Conservation (phyloP, 2,888 invertebrate genomes). For the Crematogaster levior region DNA sequence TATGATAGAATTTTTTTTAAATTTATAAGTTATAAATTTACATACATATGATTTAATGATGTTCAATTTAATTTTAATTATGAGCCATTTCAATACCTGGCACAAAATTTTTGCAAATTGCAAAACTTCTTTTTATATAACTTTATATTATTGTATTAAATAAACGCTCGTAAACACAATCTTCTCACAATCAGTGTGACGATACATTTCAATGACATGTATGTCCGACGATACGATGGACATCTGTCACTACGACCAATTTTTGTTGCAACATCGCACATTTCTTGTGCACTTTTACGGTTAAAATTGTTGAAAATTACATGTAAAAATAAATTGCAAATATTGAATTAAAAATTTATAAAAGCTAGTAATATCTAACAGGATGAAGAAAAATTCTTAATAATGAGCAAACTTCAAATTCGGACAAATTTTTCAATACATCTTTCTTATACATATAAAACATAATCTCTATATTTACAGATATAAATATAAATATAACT, state of each 20-base stretch:
- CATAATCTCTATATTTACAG: not conserved
- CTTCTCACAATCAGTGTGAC: not conserved
- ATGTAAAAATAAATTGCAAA: not conserved
- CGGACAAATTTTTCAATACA: not conserved
- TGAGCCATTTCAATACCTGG: not conserved
- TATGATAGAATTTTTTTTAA: not conserved
- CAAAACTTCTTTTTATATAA: not conserved
- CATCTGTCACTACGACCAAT: constrained; percentile 17
- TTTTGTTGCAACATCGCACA: not conserved
- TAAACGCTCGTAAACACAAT: not conserved
- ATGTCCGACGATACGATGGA: not conserved
- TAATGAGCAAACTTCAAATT: not conserved
- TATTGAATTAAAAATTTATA: not conserved
- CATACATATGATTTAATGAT: no score
- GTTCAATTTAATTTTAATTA: not conserved
- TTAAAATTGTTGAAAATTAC: not conserved
- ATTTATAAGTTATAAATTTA: no score
- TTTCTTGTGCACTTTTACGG: not conserved
- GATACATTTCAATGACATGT: constrained; percentile 5
- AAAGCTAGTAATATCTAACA: not conserved
- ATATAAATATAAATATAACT: not conserved
- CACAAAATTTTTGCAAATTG: not conserved
- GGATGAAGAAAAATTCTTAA: not conserved
- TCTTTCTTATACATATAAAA: not conserved
- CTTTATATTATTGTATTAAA: not conserved